These are phyloP conservation scores for Drosophila orena DNA, from an alignment of 1,140 invertebrate genomes.

Conservation along the genomic window DNA sequence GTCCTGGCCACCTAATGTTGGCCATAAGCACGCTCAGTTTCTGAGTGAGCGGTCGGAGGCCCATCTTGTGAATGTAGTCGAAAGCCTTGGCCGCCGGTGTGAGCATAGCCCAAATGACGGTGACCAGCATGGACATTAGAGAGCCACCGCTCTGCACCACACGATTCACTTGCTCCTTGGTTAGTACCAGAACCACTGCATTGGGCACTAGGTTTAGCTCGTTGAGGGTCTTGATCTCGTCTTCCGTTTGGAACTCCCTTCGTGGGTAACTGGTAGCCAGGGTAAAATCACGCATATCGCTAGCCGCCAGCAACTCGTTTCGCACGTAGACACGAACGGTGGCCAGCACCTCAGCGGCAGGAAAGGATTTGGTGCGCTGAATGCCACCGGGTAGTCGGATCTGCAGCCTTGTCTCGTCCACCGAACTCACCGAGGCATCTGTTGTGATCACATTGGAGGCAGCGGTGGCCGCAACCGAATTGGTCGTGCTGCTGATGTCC, in stretches of 20 bases:
- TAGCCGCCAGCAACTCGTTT: conserved; percentile 62
- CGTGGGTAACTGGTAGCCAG: conserved; percentile 93
- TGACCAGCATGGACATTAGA: conserved; percentile 65
- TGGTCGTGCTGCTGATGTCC: conserved; percentile 84
- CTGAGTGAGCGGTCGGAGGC: conserved; percentile 67
- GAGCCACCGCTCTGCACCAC: conserved; percentile 62
- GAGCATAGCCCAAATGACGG: conserved; percentile 84
- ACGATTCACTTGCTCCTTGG: conserved; percentile 72
- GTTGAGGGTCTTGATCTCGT: conserved; percentile 88
- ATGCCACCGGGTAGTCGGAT: conserved; percentile 93
- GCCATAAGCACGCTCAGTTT: conserved; percentile 30
- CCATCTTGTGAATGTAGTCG: conserved; percentile 77
- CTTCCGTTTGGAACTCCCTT: conserved; percentile 88
- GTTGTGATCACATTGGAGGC: neutral
- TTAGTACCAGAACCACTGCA: conserved; percentile 89
- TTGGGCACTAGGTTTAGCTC: conserved; percentile 92
- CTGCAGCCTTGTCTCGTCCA: conserved; percentile 91
- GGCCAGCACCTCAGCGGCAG: conserved; percentile 80
- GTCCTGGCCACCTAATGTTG: conserved; percentile 38
- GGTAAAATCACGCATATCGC: conserved; percentile 86
- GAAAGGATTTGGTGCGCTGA: conserved; percentile 84
- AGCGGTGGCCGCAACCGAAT: conserved; percentile 1
- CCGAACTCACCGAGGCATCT: conserved; percentile 9
- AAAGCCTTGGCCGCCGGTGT: conserved; percentile 84
- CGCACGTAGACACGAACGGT: conserved; percentile 73